A percentile compares a stretch with the other conserved stretches of the same genome.
Conservation (phyloP, 1,140 invertebrate genomes). For the Reticulitermes speratus region DNA sequence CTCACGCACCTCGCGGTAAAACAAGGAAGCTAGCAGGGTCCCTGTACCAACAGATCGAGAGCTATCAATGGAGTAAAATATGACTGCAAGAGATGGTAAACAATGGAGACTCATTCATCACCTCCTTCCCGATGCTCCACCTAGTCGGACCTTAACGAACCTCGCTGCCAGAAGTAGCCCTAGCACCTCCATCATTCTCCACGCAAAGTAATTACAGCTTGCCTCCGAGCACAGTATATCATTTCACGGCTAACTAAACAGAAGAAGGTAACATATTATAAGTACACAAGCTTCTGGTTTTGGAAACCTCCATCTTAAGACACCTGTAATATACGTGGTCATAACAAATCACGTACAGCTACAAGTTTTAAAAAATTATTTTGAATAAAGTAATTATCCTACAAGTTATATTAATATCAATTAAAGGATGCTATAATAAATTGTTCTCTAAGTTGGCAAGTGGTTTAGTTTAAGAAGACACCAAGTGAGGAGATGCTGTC, state of each 20-base stretch:
- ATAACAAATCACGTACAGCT: too few relatives aligned
- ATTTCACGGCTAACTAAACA: not conserved
- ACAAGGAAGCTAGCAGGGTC: not conserved
- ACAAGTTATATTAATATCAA: too few relatives aligned
- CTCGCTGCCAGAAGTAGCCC: not conserved
- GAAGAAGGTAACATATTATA: not conserved
- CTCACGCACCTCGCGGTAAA: not conserved
- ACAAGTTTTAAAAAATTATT: too few relatives aligned
- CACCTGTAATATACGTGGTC: not conserved
- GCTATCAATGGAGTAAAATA: constrained; percentile 24
- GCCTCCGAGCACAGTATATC: not conserved
- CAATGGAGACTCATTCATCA: constrained; percentile 21
- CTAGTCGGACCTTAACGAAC: not conserved
- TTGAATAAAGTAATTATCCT: too few relatives aligned
- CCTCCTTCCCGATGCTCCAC: not conserved
- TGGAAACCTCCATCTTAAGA: not conserved
- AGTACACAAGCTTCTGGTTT: not conserved
- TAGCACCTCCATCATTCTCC: not conserved
- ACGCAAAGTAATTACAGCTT: not conserved
- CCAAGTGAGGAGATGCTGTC: too few relatives aligned
- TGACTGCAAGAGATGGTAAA: constrained; percentile 19
- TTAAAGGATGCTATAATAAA: too few relatives aligned
- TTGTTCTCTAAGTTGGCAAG: too few relatives aligned
- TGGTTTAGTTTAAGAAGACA: too few relatives aligned
- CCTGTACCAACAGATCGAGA: not conserved